These are phyloP conservation scores for Panopea generosa DNA, from an alignment of 2,888 invertebrate species.

Conservation along the genomic window DNA sequence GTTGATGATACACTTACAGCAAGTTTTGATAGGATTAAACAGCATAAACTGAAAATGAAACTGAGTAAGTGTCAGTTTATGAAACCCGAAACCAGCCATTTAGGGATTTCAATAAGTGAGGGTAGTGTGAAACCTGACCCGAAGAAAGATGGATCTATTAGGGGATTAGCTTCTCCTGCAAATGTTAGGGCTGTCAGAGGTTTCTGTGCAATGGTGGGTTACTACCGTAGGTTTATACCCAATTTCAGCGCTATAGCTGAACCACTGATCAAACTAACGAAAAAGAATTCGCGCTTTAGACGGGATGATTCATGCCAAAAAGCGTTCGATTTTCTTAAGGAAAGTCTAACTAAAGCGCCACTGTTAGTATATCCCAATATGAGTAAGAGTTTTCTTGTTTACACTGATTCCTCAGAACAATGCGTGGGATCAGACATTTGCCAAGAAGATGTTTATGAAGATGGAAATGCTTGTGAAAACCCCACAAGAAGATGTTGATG, in stretches of 20 bases:
- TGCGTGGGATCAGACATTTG: neutral
- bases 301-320: too few relatives aligned
- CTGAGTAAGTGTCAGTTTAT: too few relatives aligned
- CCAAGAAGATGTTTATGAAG: constrained; percentile 2
- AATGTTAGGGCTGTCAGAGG: too few relatives aligned
- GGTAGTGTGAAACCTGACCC: constrained; percentile 42
- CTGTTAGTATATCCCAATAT: constrained; percentile 3
- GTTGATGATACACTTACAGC: constrained; percentile 36
- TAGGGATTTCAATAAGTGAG: constrained; percentile 35
- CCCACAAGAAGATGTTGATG: too few relatives aligned
- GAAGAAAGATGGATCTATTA: constrained; percentile 38
- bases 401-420: neutral
- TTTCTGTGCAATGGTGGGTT: too few relatives aligned
- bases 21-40: too few relatives aligned
- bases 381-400: constrained; percentile 1
- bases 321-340: constrained; percentile 1
- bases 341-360: constrained; percentile 3
- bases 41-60: too few relatives aligned
- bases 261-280: constrained; percentile 14
- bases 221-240: constrained; percentile 4
- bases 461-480: too few relatives aligned
- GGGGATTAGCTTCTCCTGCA: too few relatives aligned
- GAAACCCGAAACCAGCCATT: constrained; percentile 34
- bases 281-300: constrained; percentile 13
- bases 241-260: constrained; percentile 5